phyloP scores from a whole-genome alignment of 2,797 vertebrate genomes.

The Tauraco hartlaubi region DNA sequence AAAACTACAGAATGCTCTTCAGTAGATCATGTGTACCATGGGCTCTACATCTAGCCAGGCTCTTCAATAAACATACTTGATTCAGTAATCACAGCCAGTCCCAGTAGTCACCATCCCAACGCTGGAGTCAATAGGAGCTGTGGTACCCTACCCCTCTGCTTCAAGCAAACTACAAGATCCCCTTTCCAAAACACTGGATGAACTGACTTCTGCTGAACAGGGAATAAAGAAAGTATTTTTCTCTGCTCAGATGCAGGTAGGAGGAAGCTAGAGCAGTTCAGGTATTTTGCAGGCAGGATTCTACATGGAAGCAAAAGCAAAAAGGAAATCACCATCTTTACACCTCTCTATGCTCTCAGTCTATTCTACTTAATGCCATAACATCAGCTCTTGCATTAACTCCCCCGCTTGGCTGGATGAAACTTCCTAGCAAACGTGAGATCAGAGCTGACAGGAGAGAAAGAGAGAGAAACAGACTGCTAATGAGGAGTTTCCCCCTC shows the following conservation, averaged over 20 bases:
- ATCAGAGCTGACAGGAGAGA: not conserved
- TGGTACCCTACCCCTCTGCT: not conserved
- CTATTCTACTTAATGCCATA: not conserved
- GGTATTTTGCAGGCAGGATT: not conserved
- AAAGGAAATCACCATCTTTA: not conserved
- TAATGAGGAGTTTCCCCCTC: not conserved
- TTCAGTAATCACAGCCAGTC: fast-evolving
- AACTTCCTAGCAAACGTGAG: not conserved
- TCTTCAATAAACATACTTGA: not conserved
- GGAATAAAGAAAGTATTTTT: not conserved
- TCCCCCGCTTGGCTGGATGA: not conserved
- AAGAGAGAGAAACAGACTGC: not conserved
- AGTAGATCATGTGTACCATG: not conserved
- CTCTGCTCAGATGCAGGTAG: not conserved
- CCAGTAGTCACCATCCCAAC: not conserved
- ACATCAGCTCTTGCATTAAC: not conserved
- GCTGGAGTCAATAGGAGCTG: not conserved
- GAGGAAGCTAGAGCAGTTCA: not conserved
- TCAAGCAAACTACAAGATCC: not conserved
- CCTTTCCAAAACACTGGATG: not conserved
- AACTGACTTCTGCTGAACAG: not conserved
- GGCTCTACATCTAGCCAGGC: not conserved
- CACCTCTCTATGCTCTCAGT: not conserved
- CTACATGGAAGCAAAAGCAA: not conserved
- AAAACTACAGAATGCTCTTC: not conserved